Conservation (phyloP, 2,888 invertebrate genomes). For the Acheta domesticus region DNA sequence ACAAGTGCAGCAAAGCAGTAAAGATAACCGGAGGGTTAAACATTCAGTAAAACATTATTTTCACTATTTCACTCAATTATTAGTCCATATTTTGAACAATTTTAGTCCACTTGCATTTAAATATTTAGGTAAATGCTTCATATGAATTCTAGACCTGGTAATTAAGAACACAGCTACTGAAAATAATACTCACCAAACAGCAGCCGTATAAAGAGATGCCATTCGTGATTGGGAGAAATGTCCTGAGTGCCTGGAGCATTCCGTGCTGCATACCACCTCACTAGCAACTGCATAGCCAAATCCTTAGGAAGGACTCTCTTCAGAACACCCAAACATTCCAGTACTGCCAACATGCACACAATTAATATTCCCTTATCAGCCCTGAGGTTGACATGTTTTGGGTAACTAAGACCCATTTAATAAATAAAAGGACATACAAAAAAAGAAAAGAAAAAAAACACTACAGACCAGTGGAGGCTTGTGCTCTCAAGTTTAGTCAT, state of each 20-base stretch:
- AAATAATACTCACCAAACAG: constrained; percentile 50
- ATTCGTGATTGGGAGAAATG: constrained; percentile 71
- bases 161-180: too few relatives aligned
- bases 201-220: constrained; percentile 68
- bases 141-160: too few relatives aligned
- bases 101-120: too few relatives aligned
- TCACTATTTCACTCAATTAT: too few relatives aligned
- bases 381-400: background rate
- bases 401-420: constrained; percentile 2
- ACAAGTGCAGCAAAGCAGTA: too few relatives aligned
- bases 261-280: constrained; percentile 82
- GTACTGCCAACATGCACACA: constrained; percentile 53
- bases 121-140: too few relatives aligned
- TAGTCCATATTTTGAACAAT: too few relatives aligned
- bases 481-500: too few relatives aligned
- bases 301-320: constrained; percentile 72
- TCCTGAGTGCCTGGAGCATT: constrained; percentile 84
- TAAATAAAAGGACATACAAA: constrained; percentile 23
- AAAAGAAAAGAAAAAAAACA: constrained; percentile 18
- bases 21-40: too few relatives aligned
- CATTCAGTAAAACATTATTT: too few relatives aligned
- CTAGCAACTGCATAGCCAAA: constrained; percentile 67
- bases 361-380: background rate
- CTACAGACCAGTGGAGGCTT: too few relatives aligned
- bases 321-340: constrained; percentile 67